Base-by-base conservation (phyloP, 1,140 invertebrate species). In the Dinoponera quadriceps region DNA sequence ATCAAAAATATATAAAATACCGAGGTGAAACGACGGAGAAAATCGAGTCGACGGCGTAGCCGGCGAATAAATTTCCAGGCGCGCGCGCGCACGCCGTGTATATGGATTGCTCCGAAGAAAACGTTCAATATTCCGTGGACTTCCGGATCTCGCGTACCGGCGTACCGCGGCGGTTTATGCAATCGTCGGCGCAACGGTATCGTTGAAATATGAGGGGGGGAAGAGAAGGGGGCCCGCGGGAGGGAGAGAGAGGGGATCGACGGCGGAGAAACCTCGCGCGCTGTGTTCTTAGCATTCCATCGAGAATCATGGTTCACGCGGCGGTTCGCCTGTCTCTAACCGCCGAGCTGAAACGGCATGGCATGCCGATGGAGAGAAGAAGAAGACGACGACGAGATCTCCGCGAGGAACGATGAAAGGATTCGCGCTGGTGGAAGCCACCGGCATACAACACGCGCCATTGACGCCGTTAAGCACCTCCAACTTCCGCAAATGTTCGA, bases 271-370 rank as follows among this genome's bases (percentile, higher is more conserved):
- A 83, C 69, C 85, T 66, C 73, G 69, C 73, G 69, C 82, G 68
- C 82, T 84, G 71, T 87, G 86, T 87, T 87, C 78, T 82, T 85
- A 85, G 86, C 87, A 88, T 88, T 88, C 87, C 87, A 88, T 88
- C 83, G 66, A 88, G 83, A 77, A 88, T 87, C 87, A 59, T 75
- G 87, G 65, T 55, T 87, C 82, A 72, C 51, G 86, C 38, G 38
- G 38, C 38, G 38, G 38, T 44, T 44, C 38, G 71, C 75, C 75
- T 74, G 77, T 71, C 86, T 85, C 86, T 85, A 84, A 88, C 71
- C 65, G 84, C 62, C 69, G 60, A 75, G 74, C 25, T 44, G 55
- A 85, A 87, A 85, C 83, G 82, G 69, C 62, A 65, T 73, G 33
- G 60, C 62, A 63, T 72, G 33, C 59, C 74, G 38, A 18, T 57